Base-by-base conservation (phyloP, 2,113 vertebrate genomes). In the Panthera uncia region DNA sequence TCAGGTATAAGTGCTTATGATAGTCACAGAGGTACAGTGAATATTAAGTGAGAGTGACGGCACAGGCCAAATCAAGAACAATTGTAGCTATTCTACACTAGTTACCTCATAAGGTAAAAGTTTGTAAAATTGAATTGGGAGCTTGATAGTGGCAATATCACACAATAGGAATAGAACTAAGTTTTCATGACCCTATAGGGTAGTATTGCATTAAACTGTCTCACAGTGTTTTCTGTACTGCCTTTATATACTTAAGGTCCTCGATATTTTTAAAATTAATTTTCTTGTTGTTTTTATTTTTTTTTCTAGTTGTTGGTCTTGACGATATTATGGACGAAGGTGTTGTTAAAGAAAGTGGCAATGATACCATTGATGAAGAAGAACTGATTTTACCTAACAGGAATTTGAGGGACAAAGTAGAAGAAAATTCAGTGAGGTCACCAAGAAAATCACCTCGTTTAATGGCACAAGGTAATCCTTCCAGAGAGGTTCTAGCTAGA, bases 241-340 rank as follows among this genome's bases (percentile, higher is more conserved):
- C 48, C 13, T 93, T 97, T 92, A 96, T 95, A 81, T 93, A 89
- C 15, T 90, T 97, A 91, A 95, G 27, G 89, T 55, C n/a, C 19
- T 23, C 13, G 74, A 0, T 92, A 74, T 93, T 97, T 97, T 76
- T 73, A 91, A 78, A 87, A 91, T 92, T 97, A 97, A 97, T 94
- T 94, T 95, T 95, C 89, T 87, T 79, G 13, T 96, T 87, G 93
- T 96, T 41, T 41, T 78, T 97, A 71, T 97, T 98, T 92, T 95
- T 92, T 68, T 97, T 96, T 91, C 84, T 98, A 99, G 99, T 99
- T 99, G 98, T 98, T 99, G 99, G 98, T 98, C 98, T 99, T 97
- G 99, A 99, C 98, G 98, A 99, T 97, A 99, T 99, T 99, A 99
- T 99, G 98, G 99, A 99, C 98, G 98, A 99, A 98, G 98, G 98